A percentile compares a stretch with the other conserved stretches of the same genome.
These are phyloP conservation scores for Meganola albula DNA, from an alignment of 2,888 invertebrate genomes.

Conservation along the genomic window DNA sequence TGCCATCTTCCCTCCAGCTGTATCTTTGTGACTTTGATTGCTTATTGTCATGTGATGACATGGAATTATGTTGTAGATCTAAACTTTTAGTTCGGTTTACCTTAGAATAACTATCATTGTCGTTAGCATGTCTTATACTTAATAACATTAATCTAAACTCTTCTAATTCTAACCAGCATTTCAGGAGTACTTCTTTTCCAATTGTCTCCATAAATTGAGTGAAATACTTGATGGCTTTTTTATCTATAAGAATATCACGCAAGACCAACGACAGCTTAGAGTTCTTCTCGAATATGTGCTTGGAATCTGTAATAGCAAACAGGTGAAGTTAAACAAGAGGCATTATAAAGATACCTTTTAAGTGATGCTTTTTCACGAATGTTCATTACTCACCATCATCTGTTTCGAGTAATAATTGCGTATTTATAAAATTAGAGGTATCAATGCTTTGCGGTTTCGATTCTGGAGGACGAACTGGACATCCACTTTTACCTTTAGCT, in stretches of 20 bases:
- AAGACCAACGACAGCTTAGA: slow-evolving; percentile 86
- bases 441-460: slow-evolving; percentile 29
- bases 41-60: slow-evolving; percentile 25
- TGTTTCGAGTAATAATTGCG: slow-evolving; percentile 40
- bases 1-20: slow-evolving; percentile 39
- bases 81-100: slow-evolving; percentile 57
- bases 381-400: slow-evolving; percentile 59
- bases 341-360: too few relatives aligned
- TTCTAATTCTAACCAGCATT: slow-evolving; percentile 87
- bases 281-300: slow-evolving; percentile 60
- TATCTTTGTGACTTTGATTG: slow-evolving; percentile 37
- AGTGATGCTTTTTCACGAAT: too few relatives aligned
- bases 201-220: slow-evolving; percentile 91
- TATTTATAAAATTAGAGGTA: slow-evolving; percentile 39
- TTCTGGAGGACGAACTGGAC: slow-evolving; percentile 71
- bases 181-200: slow-evolving; percentile 80
- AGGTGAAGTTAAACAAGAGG: not conserved
- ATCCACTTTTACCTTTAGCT: slow-evolving; percentile 74
- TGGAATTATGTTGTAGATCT: slow-evolving; percentile 46
- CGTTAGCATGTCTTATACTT: slow-evolving; percentile 28
- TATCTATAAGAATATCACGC: slow-evolving; percentile 85
- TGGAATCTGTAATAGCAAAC: slow-evolving; percentile 40
- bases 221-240: slow-evolving; percentile 88
- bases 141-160: slow-evolving; percentile 70
- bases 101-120: slow-evolving; percentile 38